phyloP scores from a whole-genome alignment of 2,113 vertebrate species.

The Trogon surrucura region DNA sequence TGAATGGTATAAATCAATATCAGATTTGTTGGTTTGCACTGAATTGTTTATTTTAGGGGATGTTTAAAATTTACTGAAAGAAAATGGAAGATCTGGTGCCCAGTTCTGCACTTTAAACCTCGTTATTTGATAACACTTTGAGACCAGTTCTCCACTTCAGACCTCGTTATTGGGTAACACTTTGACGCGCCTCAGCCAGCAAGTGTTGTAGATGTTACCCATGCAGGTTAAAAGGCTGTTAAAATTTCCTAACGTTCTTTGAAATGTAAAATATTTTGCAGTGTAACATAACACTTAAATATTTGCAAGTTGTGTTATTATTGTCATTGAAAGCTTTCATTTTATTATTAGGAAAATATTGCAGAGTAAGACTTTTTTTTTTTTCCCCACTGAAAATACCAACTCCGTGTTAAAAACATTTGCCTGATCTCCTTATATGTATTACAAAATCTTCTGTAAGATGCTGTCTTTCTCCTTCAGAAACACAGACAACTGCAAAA shows the following conservation, averaged over 20 bases:
- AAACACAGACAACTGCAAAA: neutral
- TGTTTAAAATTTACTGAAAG: constrained; percentile 3
- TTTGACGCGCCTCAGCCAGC: neutral
- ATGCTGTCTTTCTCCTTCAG: neutral
- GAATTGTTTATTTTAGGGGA: constrained; percentile 50
- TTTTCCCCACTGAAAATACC: neutral
- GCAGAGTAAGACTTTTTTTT: neutral
- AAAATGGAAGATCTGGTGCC: constrained; percentile 17
- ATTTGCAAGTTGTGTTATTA: neutral
- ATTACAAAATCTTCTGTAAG: neutral
- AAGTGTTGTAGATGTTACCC: neutral
- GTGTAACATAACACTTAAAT: neutral
- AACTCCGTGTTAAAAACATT: neutral
- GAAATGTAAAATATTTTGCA: neutral
- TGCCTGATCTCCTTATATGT: neutral
- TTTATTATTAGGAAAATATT: neutral
- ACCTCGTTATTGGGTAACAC: too few relatives aligned
- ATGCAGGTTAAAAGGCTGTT: neutral
- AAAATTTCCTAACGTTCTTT: neutral
- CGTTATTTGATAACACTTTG: neutral
- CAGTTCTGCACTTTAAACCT: neutral
- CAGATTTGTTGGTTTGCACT: neutral
- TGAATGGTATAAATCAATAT: constrained; percentile 53
- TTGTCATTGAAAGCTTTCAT: neutral
- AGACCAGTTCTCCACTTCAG: neutral